Evolutionary conservation across 2,797 vertebrate species (phyloP), one percentile per base, ranked within the genome.

Genomic region (Leucoraja ocellata): DNA sequence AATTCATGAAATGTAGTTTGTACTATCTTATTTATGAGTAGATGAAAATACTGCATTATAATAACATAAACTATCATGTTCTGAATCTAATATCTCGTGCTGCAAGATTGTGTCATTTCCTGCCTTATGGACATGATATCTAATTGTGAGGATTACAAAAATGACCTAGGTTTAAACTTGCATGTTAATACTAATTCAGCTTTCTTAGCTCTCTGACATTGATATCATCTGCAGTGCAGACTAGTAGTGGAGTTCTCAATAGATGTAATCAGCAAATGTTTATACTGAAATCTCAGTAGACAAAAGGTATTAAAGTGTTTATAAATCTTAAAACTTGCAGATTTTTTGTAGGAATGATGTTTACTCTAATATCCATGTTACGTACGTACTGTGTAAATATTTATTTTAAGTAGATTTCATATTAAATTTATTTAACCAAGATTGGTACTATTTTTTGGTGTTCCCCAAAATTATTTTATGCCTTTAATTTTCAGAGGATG

Each of bases 401-500:
- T 7, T 88, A 36, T 88, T 88, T 8, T n/a, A 88, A 18, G 68
- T 65, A 2, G 1, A 36, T 88, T 68, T 36, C 21, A 68, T 11
- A 88, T 68, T 88, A 65, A 36, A 88, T 21, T 18, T 68, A 8
- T 36, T 88, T 65, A 65, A n/a, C 39, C 58, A 91, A 11, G 18
- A n/a, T 83, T 93, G 25, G 61, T 8, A 9, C 88, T 78, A 28
- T 21, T 71, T 4, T 46, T 39, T 93, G 61, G 13, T 91, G 13
- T 63, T 14, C 61, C 10, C 74, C 81, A 54, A 0, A 23, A 73
- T 23, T 9, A 1, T 0, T 39, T 1, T 2, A 1, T 23, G 54
- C 93, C 65, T 94, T 78, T 93, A 63, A 93, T 68, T 25, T 68
- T 1, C 2, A 95, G 97, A 93, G 94, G 94, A 1, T 94, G 93